Evolutionary conservation across 1,140 invertebrate genomes (phyloP), one percentile per base, ranked within the genome.

Genomic region (Pristionchus pacificus): DNA sequence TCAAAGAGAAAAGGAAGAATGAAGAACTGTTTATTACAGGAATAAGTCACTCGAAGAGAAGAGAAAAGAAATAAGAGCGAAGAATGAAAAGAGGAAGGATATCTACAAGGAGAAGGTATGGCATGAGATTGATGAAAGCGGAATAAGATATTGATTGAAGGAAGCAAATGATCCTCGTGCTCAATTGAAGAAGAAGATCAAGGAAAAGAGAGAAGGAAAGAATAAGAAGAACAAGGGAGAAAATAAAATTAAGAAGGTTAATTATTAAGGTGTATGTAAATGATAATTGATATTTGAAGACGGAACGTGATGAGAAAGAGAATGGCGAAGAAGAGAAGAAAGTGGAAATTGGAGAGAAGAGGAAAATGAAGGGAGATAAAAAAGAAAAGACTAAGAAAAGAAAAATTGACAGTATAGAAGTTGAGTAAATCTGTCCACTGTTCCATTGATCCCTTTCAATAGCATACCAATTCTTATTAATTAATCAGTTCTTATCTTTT

Each of bases 301-400:
- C 28, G n/a, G 31, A 30, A 31, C 66, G 2, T 67, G 68, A 71
- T 75, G 68, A 70, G 67, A 49, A 76, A 15, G 55, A 73, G 10
- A 66, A 73, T 38, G 72, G 74, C n/a, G 62, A 66, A 29, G 60
- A n/a, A 6, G 60, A 69, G 24, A 70, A 77, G 33, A 28, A 66
- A 25, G 57, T 69, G 6, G 76, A 77, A 31, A 33, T 66, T 32
- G 64, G 68, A 25, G 32, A 59, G 65, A 67, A 74, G 59, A 76
- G 66, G 29, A 75, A 77, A 32, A 77, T 77, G 68, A 68, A 63
- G 49, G 75, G 75, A 58, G n/a, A n/a, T n/a, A n/a, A n/a, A n/a
- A n/a, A n/a, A n/a, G n/a, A n/a, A n/a, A n/a, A n/a, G n/a, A n/a
- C n/a, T n/a, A n/a, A n/a, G n/a, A n/a, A n/a, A n/a, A n/a, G n/a